Base-by-base conservation (phyloP, 2,797 vertebrate species). In the Fringilla coelebs region DNA sequence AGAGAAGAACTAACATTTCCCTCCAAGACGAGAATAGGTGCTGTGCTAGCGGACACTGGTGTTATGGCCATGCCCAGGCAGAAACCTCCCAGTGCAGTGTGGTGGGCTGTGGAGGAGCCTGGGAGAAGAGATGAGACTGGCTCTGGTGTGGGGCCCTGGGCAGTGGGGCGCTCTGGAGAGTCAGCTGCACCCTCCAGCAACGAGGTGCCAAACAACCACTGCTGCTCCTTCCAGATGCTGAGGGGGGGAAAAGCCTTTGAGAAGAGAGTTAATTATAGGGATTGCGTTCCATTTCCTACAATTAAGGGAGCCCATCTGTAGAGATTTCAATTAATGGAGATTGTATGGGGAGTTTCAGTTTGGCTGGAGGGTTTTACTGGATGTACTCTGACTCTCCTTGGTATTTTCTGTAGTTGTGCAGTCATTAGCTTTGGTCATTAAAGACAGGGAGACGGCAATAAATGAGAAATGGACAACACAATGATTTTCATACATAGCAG, bases 241-340 rank as follows among this genome's bases (percentile, higher is more conserved):
- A 6, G 22, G 28, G 20, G 16, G 14, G 1, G 1, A 28, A 60
- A 71, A 71, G 58, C 49, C 73, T 91, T 95, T 78, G 83, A 94
- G n/a, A 84, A 62, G 70, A 49, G n/a, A 95, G 73, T 60, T 95
- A 96, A 96, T 93, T 96, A 95, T 34, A 86, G 67, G 67, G 75
- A 70, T 57, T 78, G 71, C 90, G 54, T 91, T 92, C 76, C 21
- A 77, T 73, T 95, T 96, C 81, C 85, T 90, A 91, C 78, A 95
- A 95, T 94, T 96, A 95, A 91, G 57, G 72, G 60, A 89, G 76
- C 40, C 74, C 83, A 95, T 93, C 75, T 95, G 88, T 67, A 88
- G 66, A 72, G 66, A 93, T 96, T 95, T 96, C 93, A 96, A 96
- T 95, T 97, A 97, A 95, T 32, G 41, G 66, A 93, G 71, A 94